These are phyloP conservation scores for Pholis gunnellus DNA, from an alignment of 2,113 vertebrate genomes.

Conservation along the genomic window DNA sequence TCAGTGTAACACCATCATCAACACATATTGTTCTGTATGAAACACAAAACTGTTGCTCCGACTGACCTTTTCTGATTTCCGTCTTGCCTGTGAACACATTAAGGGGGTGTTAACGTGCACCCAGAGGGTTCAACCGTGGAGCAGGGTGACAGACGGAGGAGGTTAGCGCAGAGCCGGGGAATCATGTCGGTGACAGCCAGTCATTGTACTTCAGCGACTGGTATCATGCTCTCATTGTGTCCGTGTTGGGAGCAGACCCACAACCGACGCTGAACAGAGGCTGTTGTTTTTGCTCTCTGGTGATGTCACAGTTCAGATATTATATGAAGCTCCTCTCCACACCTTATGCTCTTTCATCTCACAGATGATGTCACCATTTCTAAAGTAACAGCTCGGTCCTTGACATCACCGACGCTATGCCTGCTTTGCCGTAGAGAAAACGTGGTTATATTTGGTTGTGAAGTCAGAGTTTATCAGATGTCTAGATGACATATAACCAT, in stretches of 20 bases:
- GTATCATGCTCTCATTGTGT: conserved; percentile 61
- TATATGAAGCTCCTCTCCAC: neutral
- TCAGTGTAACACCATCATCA: conserved; percentile 4
- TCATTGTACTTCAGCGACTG: conserved; percentile 65
- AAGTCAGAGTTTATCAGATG: neutral
- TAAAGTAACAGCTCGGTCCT: neutral
- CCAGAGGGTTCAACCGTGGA: conserved; percentile 7
- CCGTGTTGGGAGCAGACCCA: conserved; percentile 61
- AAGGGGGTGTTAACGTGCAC: conserved; percentile 15
- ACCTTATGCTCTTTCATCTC: neutral
- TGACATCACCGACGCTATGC: neutral
- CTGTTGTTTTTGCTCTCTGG: conserved; percentile 8
- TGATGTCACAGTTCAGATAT: neutral
- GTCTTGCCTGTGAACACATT: neutral
- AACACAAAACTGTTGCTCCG: neutral
- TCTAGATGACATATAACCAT: neutral
- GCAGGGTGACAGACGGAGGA: conserved; percentile 52
- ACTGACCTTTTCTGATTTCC: neutral
- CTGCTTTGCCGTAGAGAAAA: neutral
- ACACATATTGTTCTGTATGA: neutral
- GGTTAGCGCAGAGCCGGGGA: conserved; percentile 30
- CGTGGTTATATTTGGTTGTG: neutral
- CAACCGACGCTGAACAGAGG: conserved; percentile 59
- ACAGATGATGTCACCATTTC: neutral
- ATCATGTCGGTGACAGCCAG: conserved; percentile 58